phyloP scores from a whole-genome alignment of 2,797 vertebrate genomes.

The Xenops minutus region DNA sequence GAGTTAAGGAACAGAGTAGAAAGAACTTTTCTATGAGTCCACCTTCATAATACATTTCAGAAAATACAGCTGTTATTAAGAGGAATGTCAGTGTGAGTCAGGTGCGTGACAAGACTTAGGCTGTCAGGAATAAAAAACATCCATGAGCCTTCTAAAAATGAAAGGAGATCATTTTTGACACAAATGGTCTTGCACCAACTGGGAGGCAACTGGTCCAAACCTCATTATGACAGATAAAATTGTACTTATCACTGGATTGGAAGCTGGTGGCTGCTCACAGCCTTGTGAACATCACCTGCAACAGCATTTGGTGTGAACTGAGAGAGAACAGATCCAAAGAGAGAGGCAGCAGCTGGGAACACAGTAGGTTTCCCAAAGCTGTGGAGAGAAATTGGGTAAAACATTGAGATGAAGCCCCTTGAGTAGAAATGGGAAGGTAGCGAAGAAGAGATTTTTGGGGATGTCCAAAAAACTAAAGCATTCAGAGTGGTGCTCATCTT shows the following conservation, averaged over 20 bases:
- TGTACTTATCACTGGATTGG: neutral
- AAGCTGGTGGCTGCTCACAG: neutral
- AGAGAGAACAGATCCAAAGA: neutral
- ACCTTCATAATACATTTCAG: neutral
- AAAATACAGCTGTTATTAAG: constrained; percentile 5
- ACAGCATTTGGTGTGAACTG: neutral
- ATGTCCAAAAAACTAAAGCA: neutral
- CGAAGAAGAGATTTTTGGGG: rapidly evolving
- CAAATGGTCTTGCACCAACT: neutral
- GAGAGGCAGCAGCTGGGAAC: constrained; percentile 15
- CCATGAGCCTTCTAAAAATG: neutral
- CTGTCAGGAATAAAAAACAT: neutral
- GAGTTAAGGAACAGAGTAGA: neutral
- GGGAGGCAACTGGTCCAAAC: neutral
- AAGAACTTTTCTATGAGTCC: neutral
- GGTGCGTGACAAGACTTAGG: neutral
- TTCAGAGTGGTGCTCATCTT: neutral
- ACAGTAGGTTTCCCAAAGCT: constrained; percentile 32
- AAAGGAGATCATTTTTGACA: neutral
- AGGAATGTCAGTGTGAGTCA: neutral
- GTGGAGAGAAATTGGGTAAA: neutral
- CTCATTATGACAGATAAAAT: constrained; percentile 30
- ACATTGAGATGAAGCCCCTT: neutral
- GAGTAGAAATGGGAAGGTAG: neutral
- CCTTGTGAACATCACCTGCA: neutral